phyloP scores from a whole-genome alignment of 2,113 vertebrate genomes.

The Tringa solitaria region DNA sequence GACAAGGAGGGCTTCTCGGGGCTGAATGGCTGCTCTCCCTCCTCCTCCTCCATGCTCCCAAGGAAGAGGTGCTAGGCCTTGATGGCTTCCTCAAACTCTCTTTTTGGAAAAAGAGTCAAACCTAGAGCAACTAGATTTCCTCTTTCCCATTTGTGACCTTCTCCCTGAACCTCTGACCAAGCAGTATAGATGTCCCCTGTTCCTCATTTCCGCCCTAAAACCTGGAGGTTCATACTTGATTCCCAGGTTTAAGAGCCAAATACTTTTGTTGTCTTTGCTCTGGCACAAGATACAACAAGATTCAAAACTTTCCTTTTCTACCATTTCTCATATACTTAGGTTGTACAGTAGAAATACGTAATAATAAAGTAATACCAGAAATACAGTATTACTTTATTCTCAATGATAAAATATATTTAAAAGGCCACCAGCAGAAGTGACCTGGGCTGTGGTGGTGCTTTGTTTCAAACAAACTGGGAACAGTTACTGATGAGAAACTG shows the following conservation, averaged over 20 bases:
- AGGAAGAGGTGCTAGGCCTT: background rate
- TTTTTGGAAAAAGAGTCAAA: background rate
- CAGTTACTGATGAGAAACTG: background rate
- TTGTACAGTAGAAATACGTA: background rate
- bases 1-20: accelerated
- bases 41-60: background rate
- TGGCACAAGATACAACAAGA: background rate
- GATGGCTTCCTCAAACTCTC: background rate
- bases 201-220: background rate
- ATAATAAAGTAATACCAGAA: background rate
- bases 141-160: background rate
- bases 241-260: background rate
- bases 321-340: background rate
- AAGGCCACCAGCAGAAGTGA: background rate
- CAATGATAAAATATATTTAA: background rate
- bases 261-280: background rate
- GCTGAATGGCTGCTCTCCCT: background rate
- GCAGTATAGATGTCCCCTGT: background rate
- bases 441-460: background rate
- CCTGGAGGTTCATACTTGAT: background rate
- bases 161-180: background rate
- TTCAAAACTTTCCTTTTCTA: background rate
- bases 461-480: background rate
- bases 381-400: background rate
- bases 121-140: background rate